A percentile compares a stretch with the other conserved stretches of the same genome.
These are phyloP conservation scores for Cryptocephalus moraei DNA, from an alignment of 2,888 invertebrate genomes.

Conservation along the genomic window DNA sequence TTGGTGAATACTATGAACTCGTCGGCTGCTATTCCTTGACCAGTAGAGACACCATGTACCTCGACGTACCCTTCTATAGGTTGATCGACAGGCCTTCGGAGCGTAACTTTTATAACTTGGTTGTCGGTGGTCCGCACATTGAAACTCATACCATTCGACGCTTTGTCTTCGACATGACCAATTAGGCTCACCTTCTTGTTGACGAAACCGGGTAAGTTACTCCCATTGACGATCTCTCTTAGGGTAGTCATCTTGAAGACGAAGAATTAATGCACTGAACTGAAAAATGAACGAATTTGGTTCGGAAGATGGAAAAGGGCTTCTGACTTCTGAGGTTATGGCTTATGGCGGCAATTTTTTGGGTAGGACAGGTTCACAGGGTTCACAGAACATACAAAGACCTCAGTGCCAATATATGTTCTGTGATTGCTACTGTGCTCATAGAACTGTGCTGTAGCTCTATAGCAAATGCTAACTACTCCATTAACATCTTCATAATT, in stretches of 20 bases:
- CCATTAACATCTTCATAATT: too few relatives aligned
- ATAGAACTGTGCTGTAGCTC: too few relatives aligned
- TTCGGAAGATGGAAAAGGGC: too few relatives aligned
- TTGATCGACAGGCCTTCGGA: slow-evolving; percentile 26
- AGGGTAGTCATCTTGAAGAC: neutral
- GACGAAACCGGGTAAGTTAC: slow-evolving; percentile 22
- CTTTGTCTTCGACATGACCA: slow-evolving; percentile 27
- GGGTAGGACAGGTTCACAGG: too few relatives aligned
- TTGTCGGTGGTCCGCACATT: slow-evolving; percentile 29
- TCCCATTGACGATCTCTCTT: slow-evolving; percentile 32
- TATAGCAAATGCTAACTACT: too few relatives aligned
- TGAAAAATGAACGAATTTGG: too few relatives aligned
- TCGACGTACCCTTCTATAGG: slow-evolving; percentile 31
- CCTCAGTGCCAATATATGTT: too few relatives aligned
- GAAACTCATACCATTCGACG: slow-evolving; percentile 27
- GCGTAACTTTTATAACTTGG: slow-evolving; percentile 26
- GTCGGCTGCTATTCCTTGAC: slow-evolving; percentile 20
- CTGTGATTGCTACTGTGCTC: too few relatives aligned
- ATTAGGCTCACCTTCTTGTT: slow-evolving; percentile 29
- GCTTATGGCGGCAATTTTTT: too few relatives aligned
- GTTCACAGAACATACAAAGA: too few relatives aligned
- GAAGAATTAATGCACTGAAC: too few relatives aligned
- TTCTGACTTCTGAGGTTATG: too few relatives aligned
- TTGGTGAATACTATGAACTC: slow-evolving; percentile 23
- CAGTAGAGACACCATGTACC: slow-evolving; percentile 26